Percentiles rank a stretch among this genome's conserved stretches.
Evolutionary conservation across 92 coral and sea anemone species (phyloP).

Genomic region (Epizoanthus stellaris): DNA sequence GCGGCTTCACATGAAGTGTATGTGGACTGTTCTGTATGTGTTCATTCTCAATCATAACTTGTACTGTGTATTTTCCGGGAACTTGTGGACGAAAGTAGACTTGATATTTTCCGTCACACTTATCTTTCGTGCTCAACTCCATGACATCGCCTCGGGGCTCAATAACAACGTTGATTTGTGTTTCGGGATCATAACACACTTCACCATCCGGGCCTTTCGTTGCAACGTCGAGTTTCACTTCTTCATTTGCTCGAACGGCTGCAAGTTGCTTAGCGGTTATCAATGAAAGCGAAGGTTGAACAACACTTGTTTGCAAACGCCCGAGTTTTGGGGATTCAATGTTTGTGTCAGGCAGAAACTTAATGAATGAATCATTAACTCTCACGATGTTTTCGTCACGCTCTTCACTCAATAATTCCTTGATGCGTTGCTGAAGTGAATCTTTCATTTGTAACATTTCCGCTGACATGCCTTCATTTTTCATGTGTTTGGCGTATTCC

Average conservation of each 20-base stretch:
- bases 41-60: not conserved
- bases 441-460: not conserved
- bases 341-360: not conserved
- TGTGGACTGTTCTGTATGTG: not conserved
- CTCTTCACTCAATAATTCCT: not conserved
- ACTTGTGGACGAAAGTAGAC: not conserved
- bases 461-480: not conserved
- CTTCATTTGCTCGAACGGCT: too few species aligned
- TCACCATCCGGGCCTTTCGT: too few species aligned
- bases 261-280: too few species aligned
- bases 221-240: too few species aligned
- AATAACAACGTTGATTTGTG: not conserved
- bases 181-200: not conserved
- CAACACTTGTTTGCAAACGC: not conserved
- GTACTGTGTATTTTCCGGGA: not conserved
- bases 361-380: not conserved
- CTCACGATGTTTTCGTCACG: not conserved
- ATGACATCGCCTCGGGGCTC: not conserved
- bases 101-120: not conserved
- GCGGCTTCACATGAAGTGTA: too few species aligned
- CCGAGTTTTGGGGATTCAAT: not conserved
- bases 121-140: not conserved
- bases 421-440: not conserved
- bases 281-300: too few species aligned
- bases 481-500: not conserved